Evolutionary conservation across 2,888 invertebrate species (phyloP).

Genomic region (Lasioglossum vierecki): DNA sequence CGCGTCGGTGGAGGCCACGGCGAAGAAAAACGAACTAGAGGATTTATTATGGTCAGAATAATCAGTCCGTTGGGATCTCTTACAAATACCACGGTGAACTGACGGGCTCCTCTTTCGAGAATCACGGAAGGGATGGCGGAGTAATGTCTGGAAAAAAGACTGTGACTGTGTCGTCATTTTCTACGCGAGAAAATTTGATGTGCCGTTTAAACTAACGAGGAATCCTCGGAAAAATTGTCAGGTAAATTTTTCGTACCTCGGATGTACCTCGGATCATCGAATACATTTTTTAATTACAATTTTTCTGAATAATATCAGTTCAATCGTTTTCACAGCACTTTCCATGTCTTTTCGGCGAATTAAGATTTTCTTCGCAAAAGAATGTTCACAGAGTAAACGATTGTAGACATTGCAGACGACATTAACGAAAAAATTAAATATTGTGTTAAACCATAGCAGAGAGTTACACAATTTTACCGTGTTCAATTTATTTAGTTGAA

Average conservation of each 20-base stretch:
- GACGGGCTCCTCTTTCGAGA: conserved; percentile 4
- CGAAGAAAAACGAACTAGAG: conserved; percentile 56
- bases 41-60: conserved; percentile 69
- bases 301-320: neutral
- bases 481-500: neutral
- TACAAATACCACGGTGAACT: conserved; percentile 46
- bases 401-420: no score
- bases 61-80: conserved; percentile 58
- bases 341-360: neutral
- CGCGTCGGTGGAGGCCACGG: neutral
- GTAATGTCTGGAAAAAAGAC: conserved; percentile 11
- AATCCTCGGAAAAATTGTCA: neutral
- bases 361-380: no score
- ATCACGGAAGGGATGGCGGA: conserved; percentile 14
- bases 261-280: neutral
- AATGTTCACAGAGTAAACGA: no score
- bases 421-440: neutral
- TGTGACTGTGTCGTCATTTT: conserved; percentile 15
- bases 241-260: neutral
- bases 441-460: neutral
- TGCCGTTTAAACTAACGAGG: neutral
- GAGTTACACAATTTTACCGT: neutral
- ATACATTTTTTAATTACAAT: neutral
- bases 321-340: neutral
- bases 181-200: conserved; percentile 17